A percentile compares a stretch with the other conserved stretches of the same genome.
phyloP scores from a whole-genome alignment of 2,797 vertebrate genomes.

The Limnodromus scolopaceus region DNA sequence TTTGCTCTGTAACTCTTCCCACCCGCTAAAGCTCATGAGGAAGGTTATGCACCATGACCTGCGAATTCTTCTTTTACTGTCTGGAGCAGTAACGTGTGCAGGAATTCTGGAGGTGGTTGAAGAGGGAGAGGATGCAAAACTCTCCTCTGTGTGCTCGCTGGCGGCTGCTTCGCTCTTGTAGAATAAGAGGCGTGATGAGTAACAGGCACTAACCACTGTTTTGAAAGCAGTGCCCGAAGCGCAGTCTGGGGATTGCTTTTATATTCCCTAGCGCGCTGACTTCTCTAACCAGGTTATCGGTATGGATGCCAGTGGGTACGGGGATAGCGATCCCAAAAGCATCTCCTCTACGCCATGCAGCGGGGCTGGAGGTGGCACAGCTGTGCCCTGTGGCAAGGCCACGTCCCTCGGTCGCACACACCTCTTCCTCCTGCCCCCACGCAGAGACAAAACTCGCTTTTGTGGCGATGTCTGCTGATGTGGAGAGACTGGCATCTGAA shows the following conservation, averaged over 20 bases:
- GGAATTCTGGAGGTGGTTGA: slow-evolving; percentile 45
- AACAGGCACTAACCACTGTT: not conserved
- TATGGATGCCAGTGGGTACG: not conserved
- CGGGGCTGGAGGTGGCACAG: not conserved
- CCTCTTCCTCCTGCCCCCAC: not conserved
- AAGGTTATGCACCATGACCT: slow-evolving; percentile 72
- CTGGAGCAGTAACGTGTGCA: not conserved
- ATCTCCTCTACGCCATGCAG: not conserved
- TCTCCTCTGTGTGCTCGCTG: not conserved
- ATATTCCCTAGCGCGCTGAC: not conserved
- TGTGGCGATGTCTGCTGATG: not conserved
- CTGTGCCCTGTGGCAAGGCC: rapidly evolving
- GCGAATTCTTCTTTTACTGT: slow-evolving; percentile 4
- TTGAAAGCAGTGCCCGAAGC: not conserved
- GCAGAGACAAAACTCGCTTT: not conserved
- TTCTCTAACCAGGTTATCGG: not conserved
- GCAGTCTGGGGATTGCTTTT: not conserved
- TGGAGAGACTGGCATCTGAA: not conserved
- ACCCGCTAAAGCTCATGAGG: slow-evolving; percentile 68
- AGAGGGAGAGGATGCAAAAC: slow-evolving; percentile 35
- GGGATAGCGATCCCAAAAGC: not conserved
- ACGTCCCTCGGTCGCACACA: rapidly evolving
- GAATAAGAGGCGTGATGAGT: not conserved
- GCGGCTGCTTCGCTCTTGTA: not conserved
- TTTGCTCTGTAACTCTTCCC: slow-evolving; percentile 68